Conservation (phyloP, 1,140 invertebrate genomes). For the Drosophila orosa region DNA sequence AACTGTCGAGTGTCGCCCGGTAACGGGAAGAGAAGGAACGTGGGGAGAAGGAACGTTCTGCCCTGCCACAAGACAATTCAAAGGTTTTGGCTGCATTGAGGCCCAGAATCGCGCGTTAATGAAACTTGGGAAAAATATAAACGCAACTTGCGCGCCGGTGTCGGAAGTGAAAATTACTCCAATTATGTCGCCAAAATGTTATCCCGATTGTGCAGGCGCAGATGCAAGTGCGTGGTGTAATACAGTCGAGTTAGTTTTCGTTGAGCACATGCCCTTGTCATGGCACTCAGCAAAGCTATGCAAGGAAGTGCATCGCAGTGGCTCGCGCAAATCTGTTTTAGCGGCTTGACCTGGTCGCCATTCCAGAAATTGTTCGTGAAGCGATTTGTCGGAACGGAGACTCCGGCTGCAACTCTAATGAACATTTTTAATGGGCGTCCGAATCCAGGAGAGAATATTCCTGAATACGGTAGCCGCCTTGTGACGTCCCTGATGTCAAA, state of each 20-base stretch:
- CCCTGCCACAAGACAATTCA: too few species aligned
- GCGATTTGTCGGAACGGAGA: not conserved
- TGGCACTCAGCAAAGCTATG: not conserved
- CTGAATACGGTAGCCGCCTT: too few species aligned
- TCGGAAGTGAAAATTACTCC: not conserved
- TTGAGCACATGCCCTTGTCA: not conserved
- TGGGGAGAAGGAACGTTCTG: too few species aligned
- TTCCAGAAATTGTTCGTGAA: not conserved
- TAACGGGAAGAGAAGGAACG: too few species aligned
- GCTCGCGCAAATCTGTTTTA: not conserved
- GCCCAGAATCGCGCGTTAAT: too few species aligned
- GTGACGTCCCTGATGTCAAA: too few species aligned
- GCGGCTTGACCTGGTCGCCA: not conserved
- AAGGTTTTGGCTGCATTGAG: too few species aligned
- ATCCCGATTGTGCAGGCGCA: not conserved
- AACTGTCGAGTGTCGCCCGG: too few species aligned
- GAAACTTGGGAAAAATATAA: too few species aligned
- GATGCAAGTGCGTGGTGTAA: constrained; percentile 3
- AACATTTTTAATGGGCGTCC: too few species aligned
- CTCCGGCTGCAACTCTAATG: too few species aligned
- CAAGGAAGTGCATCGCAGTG: not conserved
- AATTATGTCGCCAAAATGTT: not conserved
- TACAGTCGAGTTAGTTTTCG: not conserved
- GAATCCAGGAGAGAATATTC: too few species aligned
- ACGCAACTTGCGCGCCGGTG: not conserved